Evolutionary conservation across 2,888 invertebrate species (phyloP).

Genomic region (Helobdella robusta): DNA sequence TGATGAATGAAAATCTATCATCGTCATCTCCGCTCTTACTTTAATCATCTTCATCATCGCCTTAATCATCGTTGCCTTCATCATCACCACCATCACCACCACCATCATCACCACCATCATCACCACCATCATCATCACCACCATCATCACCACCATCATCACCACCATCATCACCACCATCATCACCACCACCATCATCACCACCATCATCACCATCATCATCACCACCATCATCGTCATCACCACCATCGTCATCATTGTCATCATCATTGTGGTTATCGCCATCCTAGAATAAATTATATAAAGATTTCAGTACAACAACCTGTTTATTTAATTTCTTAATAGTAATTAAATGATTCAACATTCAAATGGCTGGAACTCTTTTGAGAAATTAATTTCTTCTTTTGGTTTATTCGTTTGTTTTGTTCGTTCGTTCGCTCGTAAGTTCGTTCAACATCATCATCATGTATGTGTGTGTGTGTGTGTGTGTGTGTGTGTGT

Average conservation of each 20-base stretch:
- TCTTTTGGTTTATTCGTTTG: no score
- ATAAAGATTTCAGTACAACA: not conserved
- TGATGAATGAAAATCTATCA: not conserved
- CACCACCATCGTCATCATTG: slow-evolving; percentile 10
- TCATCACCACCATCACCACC: slow-evolving; percentile 22
- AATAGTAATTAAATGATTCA: not conserved
- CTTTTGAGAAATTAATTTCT: not conserved
- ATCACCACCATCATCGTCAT: slow-evolving; percentile 11
- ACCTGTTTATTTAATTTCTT: not conserved
- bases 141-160: slow-evolving; percentile 26
- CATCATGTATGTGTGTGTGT: not conserved
- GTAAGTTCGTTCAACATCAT: not conserved
- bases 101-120: slow-evolving; percentile 23
- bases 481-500: slow-evolving; percentile 18
- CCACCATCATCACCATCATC: slow-evolving; percentile 13
- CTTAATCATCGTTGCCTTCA: slow-evolving; percentile 8
- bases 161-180: slow-evolving; percentile 27
- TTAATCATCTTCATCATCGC: slow-evolving; percentile 24
- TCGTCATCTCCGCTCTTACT: not conserved
- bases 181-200: slow-evolving; percentile 19
- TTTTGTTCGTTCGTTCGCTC: no score
- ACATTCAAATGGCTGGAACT: not conserved
- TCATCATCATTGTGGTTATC: not conserved
- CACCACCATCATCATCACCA: slow-evolving; percentile 20
- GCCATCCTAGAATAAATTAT: not conserved